Conservation (phyloP, 2,888 invertebrate species). For the Melipona beecheii region DNA sequence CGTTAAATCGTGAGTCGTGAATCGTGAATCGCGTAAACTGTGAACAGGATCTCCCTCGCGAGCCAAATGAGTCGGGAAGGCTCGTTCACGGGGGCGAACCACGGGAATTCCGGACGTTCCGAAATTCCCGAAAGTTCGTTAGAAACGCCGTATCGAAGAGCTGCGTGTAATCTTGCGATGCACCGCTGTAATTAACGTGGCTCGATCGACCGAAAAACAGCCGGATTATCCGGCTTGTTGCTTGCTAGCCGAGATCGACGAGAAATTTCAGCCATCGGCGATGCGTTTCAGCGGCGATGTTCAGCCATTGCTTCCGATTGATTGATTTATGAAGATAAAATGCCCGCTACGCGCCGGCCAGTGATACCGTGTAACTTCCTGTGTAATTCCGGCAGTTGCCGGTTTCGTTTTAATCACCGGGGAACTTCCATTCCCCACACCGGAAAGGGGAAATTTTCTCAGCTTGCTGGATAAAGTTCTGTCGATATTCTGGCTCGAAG, state of each 20-base stretch:
- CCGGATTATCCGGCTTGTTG: constrained; percentile 42
- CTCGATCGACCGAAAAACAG: constrained; percentile 61
- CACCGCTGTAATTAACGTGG: constrained; percentile 55
- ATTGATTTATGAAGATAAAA: constrained; percentile 12
- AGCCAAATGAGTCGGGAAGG: background rate
- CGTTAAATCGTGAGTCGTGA: constrained; percentile 29
- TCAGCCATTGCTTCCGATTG: background rate
- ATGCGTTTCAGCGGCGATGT: background rate
- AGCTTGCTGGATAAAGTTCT: too few species aligned
- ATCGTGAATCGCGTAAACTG: background rate
- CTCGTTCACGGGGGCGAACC: background rate
- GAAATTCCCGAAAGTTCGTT: background rate
- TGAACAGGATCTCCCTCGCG: too few species aligned
- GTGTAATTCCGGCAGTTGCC: background rate
- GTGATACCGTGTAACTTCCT: background rate
- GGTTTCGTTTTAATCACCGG: background rate
- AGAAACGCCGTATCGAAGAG: constrained; percentile 17
- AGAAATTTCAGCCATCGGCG: background rate
- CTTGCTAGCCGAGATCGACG: background rate
- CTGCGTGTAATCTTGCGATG: constrained; percentile 46
- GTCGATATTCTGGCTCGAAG: too few species aligned
- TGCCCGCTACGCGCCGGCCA: background rate
- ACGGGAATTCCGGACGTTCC: background rate
- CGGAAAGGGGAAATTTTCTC: too few species aligned
- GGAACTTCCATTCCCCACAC: background rate